Evolutionary conservation across 2,888 invertebrate species (phyloP), one percentile per base, ranked within the genome.

Genomic region (Chalcosyrphus nemorum): DNA sequence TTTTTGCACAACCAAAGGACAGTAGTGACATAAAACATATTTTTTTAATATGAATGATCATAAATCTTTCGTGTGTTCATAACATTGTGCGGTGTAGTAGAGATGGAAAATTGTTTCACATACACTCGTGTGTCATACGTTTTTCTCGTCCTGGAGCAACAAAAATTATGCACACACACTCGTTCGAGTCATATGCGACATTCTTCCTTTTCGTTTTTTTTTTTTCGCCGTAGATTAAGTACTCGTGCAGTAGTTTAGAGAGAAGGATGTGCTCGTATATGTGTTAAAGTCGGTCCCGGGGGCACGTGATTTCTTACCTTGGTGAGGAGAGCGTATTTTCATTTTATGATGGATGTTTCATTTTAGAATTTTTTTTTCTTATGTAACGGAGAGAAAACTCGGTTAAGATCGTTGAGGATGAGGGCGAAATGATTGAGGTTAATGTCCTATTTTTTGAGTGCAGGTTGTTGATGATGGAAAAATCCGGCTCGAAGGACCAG

Each of bases 21-120:
- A 84, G 74, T 80, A 80, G 74, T 80, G 84, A 80, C 74, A 80
- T 84, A 75, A 80, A 84, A 80, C 74, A 80, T 80, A 80, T 84
- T 80, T 84, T n/a, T 84, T 84, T 84, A 84, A 84, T 84, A 84
- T 84, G 84, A 84, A 80, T 65, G 84, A 84, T 84, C 84, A 84
- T 84, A 84, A 84, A 84, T 84, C 84, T 84, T 65, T 75, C 63
- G 57, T 65, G 57, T 65, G 63, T 68, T 78, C 84, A 84, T 74
- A 78, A 80, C 50, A 76, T n/a, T 54, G 32, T 61, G 43, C 52
- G 68, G 35, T 32, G 66, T 17, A 6, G 17, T 24, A 24, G 21
- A 65, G 59, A 71, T 70, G 56, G 78, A 76, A 84, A 84, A 84
- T 80, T 63, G 65, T 84, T 74, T 78, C 84, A 70, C 74, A 80